phyloP scores from a whole-genome alignment of 2,888 invertebrate species.

The Branchipolynoe longqiensis region DNA sequence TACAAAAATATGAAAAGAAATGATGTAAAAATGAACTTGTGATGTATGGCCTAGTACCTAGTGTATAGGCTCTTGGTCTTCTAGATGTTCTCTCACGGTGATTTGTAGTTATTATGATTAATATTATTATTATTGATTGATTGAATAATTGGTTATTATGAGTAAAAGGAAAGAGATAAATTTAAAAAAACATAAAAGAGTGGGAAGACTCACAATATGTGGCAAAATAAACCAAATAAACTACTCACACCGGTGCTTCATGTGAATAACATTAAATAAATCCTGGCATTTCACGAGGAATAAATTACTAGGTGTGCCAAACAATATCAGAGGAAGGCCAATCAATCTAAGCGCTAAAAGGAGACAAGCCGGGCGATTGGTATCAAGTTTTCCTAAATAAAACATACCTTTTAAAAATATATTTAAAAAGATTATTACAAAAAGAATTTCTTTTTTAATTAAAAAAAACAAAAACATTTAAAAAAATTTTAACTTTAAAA shows the following conservation, averaged over 20 bases:
- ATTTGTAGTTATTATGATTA: conserved; percentile 29
- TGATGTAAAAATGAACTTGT: conserved; percentile 30
- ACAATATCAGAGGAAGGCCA: too few relatives aligned
- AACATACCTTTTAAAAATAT: not conserved
- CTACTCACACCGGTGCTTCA: conserved; percentile 38
- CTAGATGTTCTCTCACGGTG: conserved; percentile 19
- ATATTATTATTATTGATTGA: conserved; percentile 31
- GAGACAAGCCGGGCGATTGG: too few relatives aligned
- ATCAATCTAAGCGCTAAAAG: too few relatives aligned
- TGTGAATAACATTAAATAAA: not conserved
- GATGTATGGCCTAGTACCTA: conserved; percentile 9
- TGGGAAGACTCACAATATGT: too few relatives aligned
- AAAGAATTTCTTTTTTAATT: not conserved
- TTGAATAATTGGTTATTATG: too few relatives aligned
- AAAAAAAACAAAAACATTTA: too few relatives aligned
- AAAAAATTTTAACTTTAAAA: too few relatives aligned
- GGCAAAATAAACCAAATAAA: too few relatives aligned
- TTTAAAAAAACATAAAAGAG: too few relatives aligned
- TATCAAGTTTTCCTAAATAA: too few relatives aligned
- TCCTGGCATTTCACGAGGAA: not conserved
- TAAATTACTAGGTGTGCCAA: conserved; percentile 6
- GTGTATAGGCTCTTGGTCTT: conserved; percentile 39
- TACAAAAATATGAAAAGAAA: too few relatives aligned
- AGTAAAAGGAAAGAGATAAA: conserved; percentile 17
- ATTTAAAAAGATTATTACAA: not conserved